Conservation (phyloP, 2,797 vertebrate species). For the Australoheros facetus region DNA sequence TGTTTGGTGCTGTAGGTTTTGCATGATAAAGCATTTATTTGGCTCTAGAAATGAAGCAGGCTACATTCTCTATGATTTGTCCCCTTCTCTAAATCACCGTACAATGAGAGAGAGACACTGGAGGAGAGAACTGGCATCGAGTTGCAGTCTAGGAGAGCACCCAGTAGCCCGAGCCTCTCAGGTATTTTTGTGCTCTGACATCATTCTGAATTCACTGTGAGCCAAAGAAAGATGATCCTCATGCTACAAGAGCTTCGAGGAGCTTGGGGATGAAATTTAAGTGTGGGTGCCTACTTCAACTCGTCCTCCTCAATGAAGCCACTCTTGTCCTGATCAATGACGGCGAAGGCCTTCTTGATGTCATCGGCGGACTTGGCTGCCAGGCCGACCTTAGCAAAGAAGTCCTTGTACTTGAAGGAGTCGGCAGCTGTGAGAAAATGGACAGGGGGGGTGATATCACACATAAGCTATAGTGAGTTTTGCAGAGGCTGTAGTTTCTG, state of each 20-base stretch:
- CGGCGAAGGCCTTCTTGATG: slow-evolving; percentile 81
- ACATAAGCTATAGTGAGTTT: background rate
- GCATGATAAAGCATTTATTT: background rate
- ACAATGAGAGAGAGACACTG: background rate
- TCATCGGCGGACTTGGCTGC: slow-evolving; percentile 77
- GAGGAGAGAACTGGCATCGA: slow-evolving; percentile 1
- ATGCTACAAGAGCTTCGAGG: background rate
- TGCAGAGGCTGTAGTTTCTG: background rate
- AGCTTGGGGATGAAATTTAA: slow-evolving; percentile 29
- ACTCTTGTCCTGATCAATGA: slow-evolving; percentile 89
- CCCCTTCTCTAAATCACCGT: background rate
- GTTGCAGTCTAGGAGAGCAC: slow-evolving; percentile 23
- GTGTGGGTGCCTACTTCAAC: slow-evolving; percentile 77
- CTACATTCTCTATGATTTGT: slow-evolving; percentile 63
- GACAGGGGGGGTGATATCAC: background rate
- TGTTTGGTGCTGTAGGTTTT: background rate
- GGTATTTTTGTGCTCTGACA: slow-evolving; percentile 17
- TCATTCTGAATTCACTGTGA: slow-evolving; percentile 24
- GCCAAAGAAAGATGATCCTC: slow-evolving; percentile 35
- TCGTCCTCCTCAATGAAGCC: slow-evolving; percentile 89
- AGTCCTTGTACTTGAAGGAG: slow-evolving; percentile 84
- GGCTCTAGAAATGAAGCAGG: background rate
- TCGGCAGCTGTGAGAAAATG: slow-evolving; percentile 78
- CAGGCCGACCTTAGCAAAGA: slow-evolving; percentile 85
- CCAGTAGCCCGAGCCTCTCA: background rate